Evolutionary conservation across 2,888 invertebrate species (phyloP).

Genomic region (Microdon myrmicae): DNA sequence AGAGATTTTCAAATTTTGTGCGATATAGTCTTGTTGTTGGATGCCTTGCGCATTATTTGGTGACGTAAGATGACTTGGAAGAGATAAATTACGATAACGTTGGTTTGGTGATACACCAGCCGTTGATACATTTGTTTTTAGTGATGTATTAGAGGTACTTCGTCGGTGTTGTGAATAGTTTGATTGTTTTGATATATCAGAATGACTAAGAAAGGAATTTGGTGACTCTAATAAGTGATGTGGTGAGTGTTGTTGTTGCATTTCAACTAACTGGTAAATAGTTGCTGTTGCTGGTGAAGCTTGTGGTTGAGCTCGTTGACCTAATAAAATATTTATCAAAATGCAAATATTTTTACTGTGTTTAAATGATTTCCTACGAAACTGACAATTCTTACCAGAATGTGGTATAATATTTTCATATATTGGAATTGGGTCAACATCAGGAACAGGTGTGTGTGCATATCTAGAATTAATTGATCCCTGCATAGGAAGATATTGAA

Average conservation of each 20-base stretch:
- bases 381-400: slow-evolving; percentile 57
- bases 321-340: slow-evolving; percentile 26
- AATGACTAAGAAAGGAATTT: slow-evolving; percentile 48
- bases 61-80: slow-evolving; percentile 60
- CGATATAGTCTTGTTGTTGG: slow-evolving; percentile 26
- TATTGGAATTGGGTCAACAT: slow-evolving; percentile 71
- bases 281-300: slow-evolving; percentile 64
- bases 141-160: slow-evolving; percentile 61
- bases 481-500: slow-evolving; percentile 67
- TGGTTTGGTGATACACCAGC: slow-evolving; percentile 56
- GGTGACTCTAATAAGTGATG: slow-evolving; percentile 36
- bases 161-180: slow-evolving; percentile 63
- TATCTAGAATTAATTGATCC: slow-evolving; percentile 65
- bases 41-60: slow-evolving; percentile 28
- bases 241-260: slow-evolving; percentile 52
- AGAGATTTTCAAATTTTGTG: slow-evolving; percentile 31
- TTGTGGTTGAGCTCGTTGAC: slow-evolving; percentile 68
- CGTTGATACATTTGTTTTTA: slow-evolving; percentile 48
- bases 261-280: slow-evolving; percentile 63
- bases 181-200: slow-evolving; percentile 56
- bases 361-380: not conserved
- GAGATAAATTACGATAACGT: slow-evolving; percentile 64
- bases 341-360: not conserved
- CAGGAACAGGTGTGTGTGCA: slow-evolving; percentile 69
- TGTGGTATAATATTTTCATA: slow-evolving; percentile 74